Evolutionary conservation across 2,888 invertebrate genomes (phyloP), one percentile per base, ranked within the genome.

Genomic region (Drosophila villosipedis): DNA sequence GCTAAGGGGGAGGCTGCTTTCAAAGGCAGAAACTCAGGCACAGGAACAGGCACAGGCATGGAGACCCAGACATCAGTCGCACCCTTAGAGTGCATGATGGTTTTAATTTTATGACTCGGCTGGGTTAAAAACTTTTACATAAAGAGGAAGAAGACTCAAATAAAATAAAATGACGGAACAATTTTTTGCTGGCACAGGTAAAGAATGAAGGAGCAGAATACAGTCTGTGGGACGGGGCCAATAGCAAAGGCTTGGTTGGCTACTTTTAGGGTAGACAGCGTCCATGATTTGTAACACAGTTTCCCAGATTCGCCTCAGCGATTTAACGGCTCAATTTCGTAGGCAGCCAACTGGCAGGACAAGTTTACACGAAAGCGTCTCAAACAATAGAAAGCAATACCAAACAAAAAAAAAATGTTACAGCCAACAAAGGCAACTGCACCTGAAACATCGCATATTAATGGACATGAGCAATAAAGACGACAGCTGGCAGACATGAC

Each of bases 91-190:
- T 58, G 66, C 61, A 68, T 76, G 76, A 75, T 82, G 84, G 75
- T 84, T 84, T 84, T 84, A 82, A 87, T 90, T 85, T 88, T 88
- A 89, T 89, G 84, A 78, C 78, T 84, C 84, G 73, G 49, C 76
- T 76, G 88, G 84, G 85, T 80, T 85, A 79, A 75, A 82, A 89
- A 84, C 73, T 84, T 85, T 75, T 83, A 75, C 74, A 82, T 68
- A 77, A 70, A 78, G 79, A 76, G 52, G 49, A 67, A 58, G 61
- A 75, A 69, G 53, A 76, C 43, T 47, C 54, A 81, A 82, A 76
- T 77, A 79, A 87, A 84, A 78, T 82, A 66, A 87, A 83, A 80
- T 77, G 75, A 68, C 63, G 70, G 52, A 57, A 68, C 61, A 66
- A 59, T 75, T 81, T 81, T 75, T 73, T 58, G 73, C 71, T 75